These are phyloP conservation scores for Hirtodrosophila duncani DNA, from an alignment of 2,888 invertebrate species.

Conservation along the genomic window DNA sequence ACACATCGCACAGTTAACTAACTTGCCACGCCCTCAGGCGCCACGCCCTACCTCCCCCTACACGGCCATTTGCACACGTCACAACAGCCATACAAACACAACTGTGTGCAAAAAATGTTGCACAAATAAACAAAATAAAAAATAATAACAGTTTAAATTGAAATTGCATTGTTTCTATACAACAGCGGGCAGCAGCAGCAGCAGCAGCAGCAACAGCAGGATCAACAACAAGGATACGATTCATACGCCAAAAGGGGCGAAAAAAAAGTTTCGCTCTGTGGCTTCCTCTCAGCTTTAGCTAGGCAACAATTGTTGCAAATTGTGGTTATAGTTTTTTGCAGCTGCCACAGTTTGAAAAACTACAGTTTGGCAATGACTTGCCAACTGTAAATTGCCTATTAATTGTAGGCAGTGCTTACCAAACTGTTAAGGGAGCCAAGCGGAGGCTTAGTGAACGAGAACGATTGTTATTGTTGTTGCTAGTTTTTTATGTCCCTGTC, in stretches of 20 bases:
- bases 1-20: too few relatives aligned
- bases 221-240: background rate
- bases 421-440: conserved; percentile 35
- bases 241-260: conserved; percentile 15
- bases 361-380: conserved; percentile 26
- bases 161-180: conserved; percentile 30
- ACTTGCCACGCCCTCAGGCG: too few relatives aligned
- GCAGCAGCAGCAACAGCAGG: conserved; percentile 8
- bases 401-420: conserved; percentile 26
- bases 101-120: conserved; percentile 14
- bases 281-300: background rate
- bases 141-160: conserved; percentile 41
- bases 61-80: conserved; percentile 2
- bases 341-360: conserved; percentile 1
- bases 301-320: conserved; percentile 23
- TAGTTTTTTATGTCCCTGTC: too few relatives aligned
- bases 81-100: conserved; percentile 12
- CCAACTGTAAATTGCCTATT: conserved; percentile 31
- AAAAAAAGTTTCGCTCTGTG: conserved; percentile 30
- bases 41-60: too few relatives aligned
- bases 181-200: conserved; percentile 10
- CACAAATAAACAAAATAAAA: conserved; percentile 20
- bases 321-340: background rate
- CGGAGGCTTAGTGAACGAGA: conserved; percentile 17
- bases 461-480: conserved; percentile 9